Percentiles rank a stretch among this genome's conserved stretches.
phyloP scores from a whole-genome alignment of 2,113 vertebrate species.

The Illadopsis cleaveri region DNA sequence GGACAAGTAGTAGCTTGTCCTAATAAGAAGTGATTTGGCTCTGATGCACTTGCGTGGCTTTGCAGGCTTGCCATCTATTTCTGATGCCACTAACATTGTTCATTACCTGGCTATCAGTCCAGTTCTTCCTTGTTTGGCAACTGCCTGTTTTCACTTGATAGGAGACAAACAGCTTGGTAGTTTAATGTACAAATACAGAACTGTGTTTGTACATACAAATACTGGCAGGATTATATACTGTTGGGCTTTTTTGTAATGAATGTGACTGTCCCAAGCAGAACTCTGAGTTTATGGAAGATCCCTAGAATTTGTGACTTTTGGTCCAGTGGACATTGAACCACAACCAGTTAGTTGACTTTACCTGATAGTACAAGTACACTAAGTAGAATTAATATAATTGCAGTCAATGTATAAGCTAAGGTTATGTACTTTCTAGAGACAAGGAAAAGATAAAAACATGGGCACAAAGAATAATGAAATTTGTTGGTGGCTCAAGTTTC shows the following conservation, averaged over 20 bases:
- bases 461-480: background rate
- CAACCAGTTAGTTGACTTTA: background rate
- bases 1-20: background rate
- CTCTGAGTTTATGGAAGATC: background rate
- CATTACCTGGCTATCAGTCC: background rate
- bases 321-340: background rate
- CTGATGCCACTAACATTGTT: background rate
- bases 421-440: background rate
- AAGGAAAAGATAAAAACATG: background rate
- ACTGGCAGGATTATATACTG: background rate
- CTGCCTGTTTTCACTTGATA: background rate
- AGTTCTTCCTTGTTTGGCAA: background rate
- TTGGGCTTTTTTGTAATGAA: background rate
- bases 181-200: background rate
- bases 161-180: background rate
- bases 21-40: background rate
- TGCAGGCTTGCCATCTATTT: background rate
- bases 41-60: background rate
- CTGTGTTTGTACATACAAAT: background rate
- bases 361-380: background rate
- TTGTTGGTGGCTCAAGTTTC: background rate
- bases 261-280: background rate
- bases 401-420: background rate
- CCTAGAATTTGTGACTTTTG: background rate
- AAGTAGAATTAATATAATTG: background rate